Evolutionary conservation across 2,888 invertebrate species (phyloP).

Genomic region (Noctua pronuba): DNA sequence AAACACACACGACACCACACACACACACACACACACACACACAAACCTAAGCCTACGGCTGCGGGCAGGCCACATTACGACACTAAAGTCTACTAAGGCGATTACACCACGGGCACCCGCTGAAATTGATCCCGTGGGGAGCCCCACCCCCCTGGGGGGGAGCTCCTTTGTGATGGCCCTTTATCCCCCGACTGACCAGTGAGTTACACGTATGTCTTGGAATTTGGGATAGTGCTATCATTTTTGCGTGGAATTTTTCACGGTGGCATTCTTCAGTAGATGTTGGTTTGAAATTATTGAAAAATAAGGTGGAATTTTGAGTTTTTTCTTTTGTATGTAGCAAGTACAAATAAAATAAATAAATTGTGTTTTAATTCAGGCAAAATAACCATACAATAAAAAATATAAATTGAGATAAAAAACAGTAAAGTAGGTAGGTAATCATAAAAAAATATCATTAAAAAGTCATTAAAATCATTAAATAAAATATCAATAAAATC

Average conservation of each 20-base stretch:
- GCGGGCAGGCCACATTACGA: constrained; percentile 65
- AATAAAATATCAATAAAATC: too few relatives aligned
- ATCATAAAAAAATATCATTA: too few relatives aligned
- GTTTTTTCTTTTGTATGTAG: neutral
- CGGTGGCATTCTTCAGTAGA: constrained; percentile 17
- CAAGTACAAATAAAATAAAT: too few relatives aligned
- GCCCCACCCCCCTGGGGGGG: constrained; percentile 46
- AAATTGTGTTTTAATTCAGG: too few relatives aligned
- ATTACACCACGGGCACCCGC: constrained; percentile 64
- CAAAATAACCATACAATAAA: too few relatives aligned
- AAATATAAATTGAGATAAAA: too few relatives aligned
- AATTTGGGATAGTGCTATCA: constrained; percentile 63
- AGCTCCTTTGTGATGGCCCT: constrained; percentile 66
- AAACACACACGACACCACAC: constrained; percentile 54
- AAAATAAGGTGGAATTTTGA: neutral
- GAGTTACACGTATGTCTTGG: constrained; percentile 65
- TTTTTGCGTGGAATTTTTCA: constrained; percentile 45
- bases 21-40: constrained; percentile 25
- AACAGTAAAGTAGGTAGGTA: too few relatives aligned
- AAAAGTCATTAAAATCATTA: too few relatives aligned
- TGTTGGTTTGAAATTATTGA: neutral
- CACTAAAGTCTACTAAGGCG: constrained; percentile 68
- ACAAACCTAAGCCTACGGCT: constrained; percentile 53
- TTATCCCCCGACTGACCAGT: constrained; percentile 61
- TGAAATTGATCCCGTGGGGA: constrained; percentile 66